Base-by-base conservation (phyloP, 2,797 vertebrate genomes). In the Enteromius paludinosus region DNA sequence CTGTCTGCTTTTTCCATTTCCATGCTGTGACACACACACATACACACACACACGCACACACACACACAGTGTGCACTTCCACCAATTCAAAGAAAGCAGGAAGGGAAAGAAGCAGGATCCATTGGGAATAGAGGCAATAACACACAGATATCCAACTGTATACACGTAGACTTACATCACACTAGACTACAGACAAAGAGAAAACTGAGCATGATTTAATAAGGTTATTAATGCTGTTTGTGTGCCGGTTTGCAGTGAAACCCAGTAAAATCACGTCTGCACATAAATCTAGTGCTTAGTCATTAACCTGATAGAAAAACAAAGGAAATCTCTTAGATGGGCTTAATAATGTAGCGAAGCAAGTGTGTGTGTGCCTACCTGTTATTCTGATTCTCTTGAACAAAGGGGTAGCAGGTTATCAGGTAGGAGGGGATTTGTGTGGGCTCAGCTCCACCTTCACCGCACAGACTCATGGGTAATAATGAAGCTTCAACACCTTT, bases 321-420 rank as follows among this genome's bases (percentile, higher is more conserved):
- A 18, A 18, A 2, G 5, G 47, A 49, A 49, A 5, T 49, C 15
- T 49, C 17, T 17, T 49, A 49, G 4, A 47, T 15, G 14, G 12
- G 45, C 1, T 47, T 18, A 49, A 1, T 49, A 49, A 5, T 49
- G 6, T 18, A 49, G 47, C 18, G 47, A 49, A 18, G 17, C 17
- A 7, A 18, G 17, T 18, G 49, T 2, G 47, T 20, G 6, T 52
- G 20, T 56, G 52, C 25, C 20, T 95, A 99, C 98, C 98, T 97
- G 94, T 97, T 98, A 77, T 96, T 95, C 90, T 98, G 98, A 91
- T 97, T 99, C 93, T 99, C 98, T 91, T 99, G 98, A 85, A 99
- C 98, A 69, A 99, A 99, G 1, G 98, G 98, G 88, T 99, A 99
- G 91, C 98, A 99, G 81, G 98, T 99, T 90, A 99, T 99, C 93